Evolutionary conservation across 2,113 vertebrate species (phyloP).

Genomic region (Dipodomys spectabilis): DNA sequence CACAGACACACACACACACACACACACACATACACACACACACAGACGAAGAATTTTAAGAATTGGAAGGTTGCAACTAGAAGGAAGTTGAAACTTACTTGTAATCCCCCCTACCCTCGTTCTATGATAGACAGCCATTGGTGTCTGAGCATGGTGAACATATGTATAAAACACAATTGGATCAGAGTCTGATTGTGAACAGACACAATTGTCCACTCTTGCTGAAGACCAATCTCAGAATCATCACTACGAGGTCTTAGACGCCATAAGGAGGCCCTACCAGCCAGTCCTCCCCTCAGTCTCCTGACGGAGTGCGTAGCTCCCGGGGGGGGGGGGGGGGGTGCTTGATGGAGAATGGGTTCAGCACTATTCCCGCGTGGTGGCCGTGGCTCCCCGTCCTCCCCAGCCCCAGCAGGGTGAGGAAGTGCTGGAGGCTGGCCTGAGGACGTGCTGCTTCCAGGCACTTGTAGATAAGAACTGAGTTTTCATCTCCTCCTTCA

Average conservation of each 20-base stretch:
- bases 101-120: neutral
- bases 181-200: slow-evolving; percentile 13
- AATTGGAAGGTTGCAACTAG: neutral
- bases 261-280: neutral
- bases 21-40: neutral
- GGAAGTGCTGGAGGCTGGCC: neutral
- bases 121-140: neutral
- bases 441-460: neutral
- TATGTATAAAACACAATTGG: neutral
- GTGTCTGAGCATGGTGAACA: neutral
- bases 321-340: neutral
- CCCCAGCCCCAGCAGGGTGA: neutral
- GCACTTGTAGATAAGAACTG: neutral
- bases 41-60: neutral
- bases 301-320: neutral
- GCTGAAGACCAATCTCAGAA: neutral
- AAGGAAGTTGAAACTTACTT: neutral
- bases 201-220: neutral
- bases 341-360: neutral
- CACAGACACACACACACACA: neutral
- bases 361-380: neutral
- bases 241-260: neutral
- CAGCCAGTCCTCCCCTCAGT: neutral
- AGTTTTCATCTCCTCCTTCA: neutral
- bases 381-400: neutral